phyloP scores from a whole-genome alignment of 2,113 vertebrate species.

The Passer montanus region DNA sequence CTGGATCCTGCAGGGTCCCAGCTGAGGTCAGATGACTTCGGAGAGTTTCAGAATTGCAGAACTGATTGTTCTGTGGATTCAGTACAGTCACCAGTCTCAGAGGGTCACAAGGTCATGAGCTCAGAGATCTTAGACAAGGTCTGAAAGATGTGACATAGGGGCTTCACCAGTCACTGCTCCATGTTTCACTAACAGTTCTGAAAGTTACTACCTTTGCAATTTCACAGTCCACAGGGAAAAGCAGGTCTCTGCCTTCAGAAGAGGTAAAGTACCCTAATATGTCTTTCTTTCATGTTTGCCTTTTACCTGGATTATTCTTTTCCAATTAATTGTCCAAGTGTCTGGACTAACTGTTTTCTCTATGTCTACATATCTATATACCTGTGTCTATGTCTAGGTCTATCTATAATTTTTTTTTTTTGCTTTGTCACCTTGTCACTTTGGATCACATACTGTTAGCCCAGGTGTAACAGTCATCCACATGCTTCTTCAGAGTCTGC shows the following conservation, averaged over 20 bases:
- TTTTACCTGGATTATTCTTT: background rate
- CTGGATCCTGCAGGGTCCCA: background rate
- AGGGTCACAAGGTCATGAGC: too few species aligned
- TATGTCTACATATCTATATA: background rate
- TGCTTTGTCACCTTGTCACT: background rate
- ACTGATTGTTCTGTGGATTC: background rate
- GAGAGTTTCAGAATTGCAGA: background rate
- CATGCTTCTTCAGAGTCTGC: background rate
- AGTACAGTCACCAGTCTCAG: background rate
- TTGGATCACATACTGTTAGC: background rate
- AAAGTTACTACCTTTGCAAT: background rate
- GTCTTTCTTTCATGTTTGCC: background rate
- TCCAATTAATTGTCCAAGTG: rapidly evolving
- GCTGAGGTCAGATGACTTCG: background rate
- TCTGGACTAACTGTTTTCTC: background rate
- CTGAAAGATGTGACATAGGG: background rate
- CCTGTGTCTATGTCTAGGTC: background rate
- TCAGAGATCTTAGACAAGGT: background rate
- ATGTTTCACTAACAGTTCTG: background rate
- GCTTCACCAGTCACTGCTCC: background rate
- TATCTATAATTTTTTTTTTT: background rate
- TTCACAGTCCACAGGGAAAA: background rate
- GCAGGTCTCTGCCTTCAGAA: background rate
- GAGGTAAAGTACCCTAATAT: background rate
- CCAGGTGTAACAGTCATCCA: background rate